phyloP scores from a whole-genome alignment of 2,888 invertebrate genomes.

The Noctua comes region DNA sequence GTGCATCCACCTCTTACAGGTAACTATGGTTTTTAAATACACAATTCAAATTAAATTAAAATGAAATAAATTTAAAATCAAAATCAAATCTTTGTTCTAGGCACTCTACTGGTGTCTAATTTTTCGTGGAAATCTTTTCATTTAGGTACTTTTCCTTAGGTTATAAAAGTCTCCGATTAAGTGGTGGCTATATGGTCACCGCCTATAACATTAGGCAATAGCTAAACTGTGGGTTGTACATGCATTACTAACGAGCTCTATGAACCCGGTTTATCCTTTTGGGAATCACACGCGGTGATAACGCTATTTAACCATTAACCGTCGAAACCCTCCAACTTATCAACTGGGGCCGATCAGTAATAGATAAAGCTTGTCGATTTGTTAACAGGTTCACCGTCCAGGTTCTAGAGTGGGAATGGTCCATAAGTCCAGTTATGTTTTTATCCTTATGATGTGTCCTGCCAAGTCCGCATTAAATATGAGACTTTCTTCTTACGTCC shows the following conservation, averaged over 20 bases:
- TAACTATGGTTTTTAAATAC: too few relatives aligned
- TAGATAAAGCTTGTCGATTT: neutral
- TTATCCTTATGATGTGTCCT: too few relatives aligned
- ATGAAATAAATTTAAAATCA: too few relatives aligned
- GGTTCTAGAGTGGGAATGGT: too few relatives aligned
- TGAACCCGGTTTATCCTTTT: conserved; percentile 7
- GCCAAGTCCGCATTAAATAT: too few relatives aligned
- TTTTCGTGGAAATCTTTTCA: neutral
- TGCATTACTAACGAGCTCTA: neutral
- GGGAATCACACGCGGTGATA: conserved; percentile 6
- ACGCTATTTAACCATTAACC: neutral
- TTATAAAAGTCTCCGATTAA: neutral
- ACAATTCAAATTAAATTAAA: too few relatives aligned
- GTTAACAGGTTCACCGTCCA: too few relatives aligned
- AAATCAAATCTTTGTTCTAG: too few relatives aligned
- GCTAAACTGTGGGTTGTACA: neutral
- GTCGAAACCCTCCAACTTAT: conserved; percentile 8
- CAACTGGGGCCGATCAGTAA: neutral
- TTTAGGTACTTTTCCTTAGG: neutral
- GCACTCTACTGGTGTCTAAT: neutral
- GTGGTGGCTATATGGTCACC: too few relatives aligned
- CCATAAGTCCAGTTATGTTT: too few relatives aligned
- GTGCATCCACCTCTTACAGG: too few relatives aligned
- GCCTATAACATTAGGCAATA: neutral
- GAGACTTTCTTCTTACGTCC: too few relatives aligned